Conservation (phyloP, 1,140 invertebrate species). For the Drosophila carrolli region DNA sequence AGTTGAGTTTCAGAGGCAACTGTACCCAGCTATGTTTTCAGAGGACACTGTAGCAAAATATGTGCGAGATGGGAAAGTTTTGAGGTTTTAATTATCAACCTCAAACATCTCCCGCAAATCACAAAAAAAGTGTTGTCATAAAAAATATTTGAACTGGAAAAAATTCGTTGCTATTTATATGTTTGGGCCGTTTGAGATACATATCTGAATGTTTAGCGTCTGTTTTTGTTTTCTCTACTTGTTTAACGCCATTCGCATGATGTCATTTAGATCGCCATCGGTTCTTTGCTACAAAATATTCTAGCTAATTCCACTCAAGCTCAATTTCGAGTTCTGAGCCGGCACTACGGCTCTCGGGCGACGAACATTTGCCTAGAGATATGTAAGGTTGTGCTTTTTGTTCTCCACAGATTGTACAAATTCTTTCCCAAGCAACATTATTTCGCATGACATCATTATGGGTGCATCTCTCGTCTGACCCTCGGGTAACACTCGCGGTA, state of each 20-base stretch:
- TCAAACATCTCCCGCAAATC: constrained; percentile 24
- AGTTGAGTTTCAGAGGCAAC: neutral
- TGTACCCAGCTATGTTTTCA: neutral
- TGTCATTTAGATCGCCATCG: constrained; percentile 57
- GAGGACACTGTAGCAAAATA: constrained; percentile 23
- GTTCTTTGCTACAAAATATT: constrained; percentile 36
- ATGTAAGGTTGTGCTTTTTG: constrained; percentile 1
- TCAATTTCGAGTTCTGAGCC: constrained; percentile 19
- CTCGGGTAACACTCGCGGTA: constrained; percentile 37
- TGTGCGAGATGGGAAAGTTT: constrained; percentile 13
- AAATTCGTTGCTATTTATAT: constrained; percentile 29
- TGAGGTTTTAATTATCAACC: constrained; percentile 15
- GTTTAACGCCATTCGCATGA: constrained; percentile 55
- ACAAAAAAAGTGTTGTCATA: constrained; percentile 18
- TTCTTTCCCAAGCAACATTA: constrained; percentile 25
- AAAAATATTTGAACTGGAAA: constrained; percentile 18
- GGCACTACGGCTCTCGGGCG: constrained; percentile 11
- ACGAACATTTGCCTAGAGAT: constrained; percentile 26
- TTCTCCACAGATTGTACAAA: constrained; percentile 13
- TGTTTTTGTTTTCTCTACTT: constrained; percentile 56
- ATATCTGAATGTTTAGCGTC: constrained; percentile 48
- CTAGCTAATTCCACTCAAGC: constrained; percentile 48
- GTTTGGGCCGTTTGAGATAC: constrained; percentile 8
- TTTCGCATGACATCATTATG: constrained; percentile 62
- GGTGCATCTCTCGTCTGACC: constrained; percentile 40